phyloP scores from a whole-genome alignment of 2,113 vertebrate species.

The Heterotilapia buettikoferi region DNA sequence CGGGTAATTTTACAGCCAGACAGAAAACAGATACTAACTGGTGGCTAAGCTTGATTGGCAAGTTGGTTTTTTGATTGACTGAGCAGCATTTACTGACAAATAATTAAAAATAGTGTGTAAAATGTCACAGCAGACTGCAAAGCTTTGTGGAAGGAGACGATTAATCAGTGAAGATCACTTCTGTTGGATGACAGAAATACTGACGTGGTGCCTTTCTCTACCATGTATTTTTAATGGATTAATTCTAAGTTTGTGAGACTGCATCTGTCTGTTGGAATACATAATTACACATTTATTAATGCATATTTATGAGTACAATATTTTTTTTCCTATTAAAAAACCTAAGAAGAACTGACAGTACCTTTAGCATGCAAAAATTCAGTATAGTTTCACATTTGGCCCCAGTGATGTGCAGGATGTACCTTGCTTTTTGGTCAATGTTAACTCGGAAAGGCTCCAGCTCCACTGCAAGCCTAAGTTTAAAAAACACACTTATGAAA shows the following conservation, averaged over 20 bases:
- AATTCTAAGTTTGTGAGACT: neutral
- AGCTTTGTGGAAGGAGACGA: neutral
- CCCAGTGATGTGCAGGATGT: accelerated
- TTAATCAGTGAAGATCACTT: neutral
- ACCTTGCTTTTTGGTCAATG: neutral
- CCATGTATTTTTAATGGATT: neutral
- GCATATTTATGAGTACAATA: accelerated
- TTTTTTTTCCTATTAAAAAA: neutral
- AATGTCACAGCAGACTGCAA: neutral
- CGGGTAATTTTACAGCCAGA: neutral
- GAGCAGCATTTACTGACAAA: neutral
- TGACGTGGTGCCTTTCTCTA: accelerated
- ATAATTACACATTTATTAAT: neutral
- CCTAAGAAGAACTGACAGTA: neutral
- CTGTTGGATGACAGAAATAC: neutral
- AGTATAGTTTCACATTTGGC: neutral
- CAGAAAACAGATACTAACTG: neutral
- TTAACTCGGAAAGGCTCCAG: neutral
- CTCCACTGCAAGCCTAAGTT: neutral
- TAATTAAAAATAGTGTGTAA: neutral
- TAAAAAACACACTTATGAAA: neutral
- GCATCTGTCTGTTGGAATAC: neutral
- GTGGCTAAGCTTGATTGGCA: neutral
- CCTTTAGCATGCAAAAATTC: neutral
- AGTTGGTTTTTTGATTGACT: neutral